Base-by-base conservation (phyloP, 2,888 invertebrate genomes). In the Brachyptera risi region DNA sequence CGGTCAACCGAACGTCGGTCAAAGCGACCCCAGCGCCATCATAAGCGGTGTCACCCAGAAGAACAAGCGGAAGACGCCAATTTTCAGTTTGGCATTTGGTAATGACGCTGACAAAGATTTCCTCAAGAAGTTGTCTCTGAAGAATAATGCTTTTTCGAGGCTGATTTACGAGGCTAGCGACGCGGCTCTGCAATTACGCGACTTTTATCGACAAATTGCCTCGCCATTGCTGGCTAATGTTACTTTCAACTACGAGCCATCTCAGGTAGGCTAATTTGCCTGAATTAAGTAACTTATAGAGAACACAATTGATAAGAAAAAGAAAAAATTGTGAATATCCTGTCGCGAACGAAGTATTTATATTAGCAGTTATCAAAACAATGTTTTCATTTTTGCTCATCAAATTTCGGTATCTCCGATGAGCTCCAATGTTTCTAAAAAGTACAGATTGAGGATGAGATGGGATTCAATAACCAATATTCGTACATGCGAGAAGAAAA, bases 81-180 rank as follows among this genome's bases (percentile, higher is more conserved):
- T 88, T 60, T 87, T 83, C 71, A 81, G 83, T 0, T 76, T 90
- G 40, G 87, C 85, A n/a, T 88, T 89, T 69, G 88, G 88, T 1
- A 79, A 80, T 60, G 84, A 83, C 60, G 86, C 87, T 0, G 85
- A 88, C 71, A 80, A 83, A 67, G 74, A 78, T 23, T 85, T 88
- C 72, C 73, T 90, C 21, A 81, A 84, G 68, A 83, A 82, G 70
- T 70, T 89, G 51, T 82, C 88, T 0, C 74, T 83, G 17, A 80
- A 82, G 63, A 87, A 86, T 73, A 77, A 77, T 27, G 89, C 87
- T 1, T 84, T 86, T 72, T 82, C 84, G 68, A 76, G 86, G 2
- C 83, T 84, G 71, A 87, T 90, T 67, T 87, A 87, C 74, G 86
- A 85, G 72, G 85, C 82, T 15, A 79, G 84, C 0, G 87, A 87